Percentiles rank a stretch among this genome's conserved stretches.
Conservation (phyloP, 2,113 vertebrate species). For the Oceanites oceanicus region DNA sequence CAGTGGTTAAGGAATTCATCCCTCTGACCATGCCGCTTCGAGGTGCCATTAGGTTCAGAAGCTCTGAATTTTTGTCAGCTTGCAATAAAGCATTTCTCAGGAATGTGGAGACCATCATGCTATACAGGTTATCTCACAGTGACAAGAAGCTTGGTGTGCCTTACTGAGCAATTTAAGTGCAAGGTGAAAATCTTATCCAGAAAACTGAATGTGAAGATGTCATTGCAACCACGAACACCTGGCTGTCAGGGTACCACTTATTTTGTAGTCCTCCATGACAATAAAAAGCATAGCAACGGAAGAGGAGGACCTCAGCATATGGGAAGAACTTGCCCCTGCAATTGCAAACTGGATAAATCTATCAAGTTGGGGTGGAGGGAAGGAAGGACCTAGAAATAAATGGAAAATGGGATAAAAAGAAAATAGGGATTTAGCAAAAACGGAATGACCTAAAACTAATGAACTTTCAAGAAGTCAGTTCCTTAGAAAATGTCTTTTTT, state of each 20-base stretch:
- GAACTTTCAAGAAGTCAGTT: background rate
- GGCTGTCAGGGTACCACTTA: background rate
- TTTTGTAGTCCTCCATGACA: background rate
- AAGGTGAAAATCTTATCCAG: background rate
- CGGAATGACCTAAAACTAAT: background rate
- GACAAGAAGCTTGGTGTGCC: background rate
- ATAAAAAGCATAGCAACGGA: background rate
- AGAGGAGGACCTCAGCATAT: background rate
- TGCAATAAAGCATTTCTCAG: background rate
- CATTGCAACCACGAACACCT: background rate
- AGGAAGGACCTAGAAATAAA: background rate
- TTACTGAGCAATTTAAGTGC: background rate
- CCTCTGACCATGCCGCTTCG: background rate
- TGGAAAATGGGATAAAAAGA: background rate
- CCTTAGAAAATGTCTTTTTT: background rate
- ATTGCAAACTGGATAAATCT: background rate
- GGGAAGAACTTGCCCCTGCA: background rate
- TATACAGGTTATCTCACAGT: background rate
- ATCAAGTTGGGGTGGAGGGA: background rate
- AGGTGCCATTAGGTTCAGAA: background rate
- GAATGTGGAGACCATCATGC: background rate
- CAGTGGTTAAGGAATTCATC: background rate
- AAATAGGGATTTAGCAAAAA: background rate
- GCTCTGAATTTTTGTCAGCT: background rate
- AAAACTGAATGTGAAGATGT: background rate